Evolutionary conservation across 2,888 invertebrate species (phyloP).

Genomic region (Choreutis nemorana): DNA sequence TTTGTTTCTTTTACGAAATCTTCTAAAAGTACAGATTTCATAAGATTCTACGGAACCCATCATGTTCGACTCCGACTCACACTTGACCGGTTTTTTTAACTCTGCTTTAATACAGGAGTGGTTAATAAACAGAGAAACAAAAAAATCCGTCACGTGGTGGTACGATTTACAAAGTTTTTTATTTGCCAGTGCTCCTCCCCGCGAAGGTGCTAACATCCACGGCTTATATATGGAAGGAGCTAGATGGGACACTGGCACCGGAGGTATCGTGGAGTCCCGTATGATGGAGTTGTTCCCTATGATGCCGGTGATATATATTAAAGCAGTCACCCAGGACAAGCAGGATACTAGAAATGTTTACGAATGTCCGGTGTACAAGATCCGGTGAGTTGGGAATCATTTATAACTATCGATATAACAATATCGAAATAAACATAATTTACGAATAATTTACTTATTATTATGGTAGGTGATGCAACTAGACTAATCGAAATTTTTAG

Average conservation of each 20-base stretch:
- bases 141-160: no score
- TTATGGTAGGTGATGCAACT: no score
- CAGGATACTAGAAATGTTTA: constrained; percentile 87
- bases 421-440: no score
- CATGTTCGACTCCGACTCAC: no score
- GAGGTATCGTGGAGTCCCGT: constrained; percentile 82
- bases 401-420: background rate
- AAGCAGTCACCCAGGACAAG: constrained; percentile 88
- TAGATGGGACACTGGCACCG: constrained; percentile 84
- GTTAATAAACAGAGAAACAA: no score
- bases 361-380: constrained; percentile 95
- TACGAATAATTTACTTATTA: no score
- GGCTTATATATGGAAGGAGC: constrained; percentile 95
- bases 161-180: no score
- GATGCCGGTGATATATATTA: constrained; percentile 90
- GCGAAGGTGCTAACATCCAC: constrained; percentile 91
- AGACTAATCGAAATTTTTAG: background rate
- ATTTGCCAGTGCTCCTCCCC: constrained; percentile 76
- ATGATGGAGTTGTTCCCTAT: constrained; percentile 90
- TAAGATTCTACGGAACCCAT: no score
- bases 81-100: no score
- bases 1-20: no score
- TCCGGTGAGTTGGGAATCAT: constrained; percentile 58
- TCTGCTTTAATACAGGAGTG: no score
- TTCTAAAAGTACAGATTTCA: no score